These are phyloP conservation scores for Etheostoma perlongum DNA, from an alignment of 2,797 vertebrate genomes.

Conservation along the genomic window DNA sequence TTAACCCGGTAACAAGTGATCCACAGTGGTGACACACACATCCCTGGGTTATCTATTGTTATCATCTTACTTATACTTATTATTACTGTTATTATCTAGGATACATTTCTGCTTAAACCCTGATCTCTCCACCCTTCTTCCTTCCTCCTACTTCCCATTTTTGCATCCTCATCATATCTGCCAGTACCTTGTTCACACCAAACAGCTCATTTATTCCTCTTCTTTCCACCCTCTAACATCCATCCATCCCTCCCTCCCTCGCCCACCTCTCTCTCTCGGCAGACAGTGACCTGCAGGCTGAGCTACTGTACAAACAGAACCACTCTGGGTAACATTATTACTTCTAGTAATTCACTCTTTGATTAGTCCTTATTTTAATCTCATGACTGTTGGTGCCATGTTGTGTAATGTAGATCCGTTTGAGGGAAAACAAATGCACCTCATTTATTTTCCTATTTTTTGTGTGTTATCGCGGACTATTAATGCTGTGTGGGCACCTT, in stretches of 20 bases:
- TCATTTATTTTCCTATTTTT: not conserved
- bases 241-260: not conserved
- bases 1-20: too few relatives aligned
- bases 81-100: not conserved
- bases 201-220: not conserved
- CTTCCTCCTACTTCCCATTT: not conserved
- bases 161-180: conserved; percentile 33
- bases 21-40: too few relatives aligned
- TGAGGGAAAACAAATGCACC: not conserved
- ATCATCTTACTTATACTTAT: not conserved
- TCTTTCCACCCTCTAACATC: not conserved
- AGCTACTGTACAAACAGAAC: conserved; percentile 37
- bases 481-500: too few relatives aligned
- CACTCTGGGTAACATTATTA: conserved; percentile 6
- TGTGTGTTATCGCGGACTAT: not conserved
- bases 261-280: not conserved
- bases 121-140: not conserved
- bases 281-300: conserved; percentile 46
- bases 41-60: too few relatives aligned
- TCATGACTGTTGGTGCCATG: not conserved
- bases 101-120: not conserved
- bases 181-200: not conserved
- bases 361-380: not conserved
- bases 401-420: not conserved
- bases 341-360: not conserved